phyloP scores from a whole-genome alignment of 2,797 vertebrate species.

The Apogon talboti region DNA sequence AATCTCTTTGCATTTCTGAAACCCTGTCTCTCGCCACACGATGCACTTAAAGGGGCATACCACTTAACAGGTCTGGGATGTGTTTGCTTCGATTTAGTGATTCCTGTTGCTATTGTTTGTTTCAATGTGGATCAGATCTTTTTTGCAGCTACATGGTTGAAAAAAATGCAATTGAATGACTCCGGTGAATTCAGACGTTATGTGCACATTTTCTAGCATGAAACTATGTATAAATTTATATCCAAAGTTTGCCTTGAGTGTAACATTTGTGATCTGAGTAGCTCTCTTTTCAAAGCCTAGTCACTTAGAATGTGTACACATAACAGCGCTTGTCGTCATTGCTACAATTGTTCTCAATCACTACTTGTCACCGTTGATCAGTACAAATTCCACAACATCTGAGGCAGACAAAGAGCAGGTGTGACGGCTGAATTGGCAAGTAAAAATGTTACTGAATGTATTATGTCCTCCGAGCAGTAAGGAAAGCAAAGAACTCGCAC shows the following conservation, averaged over 20 bases:
- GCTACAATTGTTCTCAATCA: constrained; percentile 72
- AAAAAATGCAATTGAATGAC: not conserved
- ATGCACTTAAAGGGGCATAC: constrained; percentile 69
- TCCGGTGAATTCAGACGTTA: not conserved
- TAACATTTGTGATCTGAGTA: constrained; percentile 49
- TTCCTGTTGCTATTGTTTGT: constrained; percentile 24
- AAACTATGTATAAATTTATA: constrained; percentile 17
- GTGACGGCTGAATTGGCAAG: constrained; percentile 78
- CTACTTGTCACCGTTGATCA: constrained; percentile 74
- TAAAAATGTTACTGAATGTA: constrained; percentile 89
- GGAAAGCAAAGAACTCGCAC: constrained; percentile 89
- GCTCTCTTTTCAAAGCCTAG: constrained; percentile 54
- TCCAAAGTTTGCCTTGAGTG: constrained; percentile 14
- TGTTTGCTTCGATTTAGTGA: constrained; percentile 43
- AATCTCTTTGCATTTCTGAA: constrained; percentile 67
- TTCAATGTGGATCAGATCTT: constrained; percentile 1
- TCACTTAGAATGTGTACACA: constrained; percentile 18
- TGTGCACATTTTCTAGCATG: constrained; percentile 16
- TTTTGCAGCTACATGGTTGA: too few relatives aligned
- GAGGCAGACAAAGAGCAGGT: constrained; percentile 77
- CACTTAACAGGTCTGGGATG: constrained; percentile 60
- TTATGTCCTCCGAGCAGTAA: constrained; percentile 81
- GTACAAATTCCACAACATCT: constrained; percentile 75
- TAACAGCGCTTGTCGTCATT: constrained; percentile 27
- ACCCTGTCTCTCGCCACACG: constrained; percentile 34